These are phyloP conservation scores for Prunella strophiata DNA, from an alignment of 2,797 vertebrate species.

Conservation along the genomic window DNA sequence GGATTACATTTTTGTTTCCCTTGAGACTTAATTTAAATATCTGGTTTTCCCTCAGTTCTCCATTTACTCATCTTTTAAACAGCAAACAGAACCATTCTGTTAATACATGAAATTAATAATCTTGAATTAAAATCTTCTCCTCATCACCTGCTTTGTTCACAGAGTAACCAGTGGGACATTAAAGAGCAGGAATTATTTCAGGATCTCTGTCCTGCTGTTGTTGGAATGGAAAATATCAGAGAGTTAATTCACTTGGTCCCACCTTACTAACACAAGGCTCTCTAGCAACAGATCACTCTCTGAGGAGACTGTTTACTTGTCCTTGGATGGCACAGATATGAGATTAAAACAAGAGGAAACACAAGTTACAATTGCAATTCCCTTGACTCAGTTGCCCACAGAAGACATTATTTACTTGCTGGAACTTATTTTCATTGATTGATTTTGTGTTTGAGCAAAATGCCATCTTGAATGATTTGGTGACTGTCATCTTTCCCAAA, in stretches of 20 bases:
- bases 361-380: not conserved
- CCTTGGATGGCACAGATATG: not conserved
- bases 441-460: not conserved
- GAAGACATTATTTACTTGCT: not conserved
- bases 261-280: not conserved
- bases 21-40: conserved; percentile 54
- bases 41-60: conserved; percentile 43
- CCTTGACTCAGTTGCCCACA: not conserved
- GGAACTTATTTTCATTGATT: not conserved
- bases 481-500: not conserved
- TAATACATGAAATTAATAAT: not conserved
- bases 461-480: not conserved
- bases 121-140: conserved; percentile 16
- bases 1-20: conserved; percentile 34
- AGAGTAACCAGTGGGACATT: not conserved
- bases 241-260: not conserved
- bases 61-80: conserved; percentile 1
- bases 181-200: not conserved
- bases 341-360: not conserved
- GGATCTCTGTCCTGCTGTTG: not conserved
- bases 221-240: not conserved
- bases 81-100: not conserved
- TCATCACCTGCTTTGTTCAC: not conserved
- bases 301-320: not conserved
- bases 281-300: conserved; percentile 21